A percentile compares a stretch with the other conserved stretches of the same genome.
Evolutionary conservation across 2,888 invertebrate genomes (phyloP).

Genomic region (Heliconius erato): DNA sequence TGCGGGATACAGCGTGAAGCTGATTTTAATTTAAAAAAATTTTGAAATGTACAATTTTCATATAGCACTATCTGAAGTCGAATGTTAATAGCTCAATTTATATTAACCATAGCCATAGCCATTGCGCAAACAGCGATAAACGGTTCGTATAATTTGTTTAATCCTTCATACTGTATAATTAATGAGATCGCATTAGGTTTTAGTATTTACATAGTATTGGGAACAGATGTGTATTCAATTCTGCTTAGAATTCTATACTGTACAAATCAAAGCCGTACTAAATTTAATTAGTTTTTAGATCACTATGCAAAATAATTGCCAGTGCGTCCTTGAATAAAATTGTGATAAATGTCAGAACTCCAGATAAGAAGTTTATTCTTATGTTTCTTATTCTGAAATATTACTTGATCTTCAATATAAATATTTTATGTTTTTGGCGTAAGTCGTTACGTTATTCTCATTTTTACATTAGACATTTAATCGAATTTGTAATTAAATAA

Average conservation of each 20-base stretch:
- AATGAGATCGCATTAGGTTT: slow-evolving; percentile 25
- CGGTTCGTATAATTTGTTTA: slow-evolving; percentile 15
- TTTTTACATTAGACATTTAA: background rate
- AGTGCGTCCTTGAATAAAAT: background rate
- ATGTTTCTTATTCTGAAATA: background rate
- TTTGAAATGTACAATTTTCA: background rate
- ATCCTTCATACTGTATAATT: slow-evolving; percentile 30
- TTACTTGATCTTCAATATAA: background rate
- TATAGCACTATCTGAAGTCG: slow-evolving; percentile 5
- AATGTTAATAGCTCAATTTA: slow-evolving; percentile 23
- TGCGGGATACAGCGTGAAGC: no score
- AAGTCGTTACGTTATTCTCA: background rate
- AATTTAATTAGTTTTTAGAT: background rate
- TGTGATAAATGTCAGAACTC: background rate
- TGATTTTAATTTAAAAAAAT: no score
- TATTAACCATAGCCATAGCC: slow-evolving; percentile 2
- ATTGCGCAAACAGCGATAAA: slow-evolving; percentile 24
- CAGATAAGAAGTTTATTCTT: background rate
- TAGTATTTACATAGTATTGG: slow-evolving; percentile 26
- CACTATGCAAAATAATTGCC: background rate
- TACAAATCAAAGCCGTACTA: background rate
- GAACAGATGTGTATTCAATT: slow-evolving; percentile 19
- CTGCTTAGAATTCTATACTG: slow-evolving; percentile 1
- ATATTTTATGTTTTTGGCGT: background rate
- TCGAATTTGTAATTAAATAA: background rate